phyloP scores from a whole-genome alignment of 1,140 invertebrate species.

The Eupristina koningsbergeri region DNA sequence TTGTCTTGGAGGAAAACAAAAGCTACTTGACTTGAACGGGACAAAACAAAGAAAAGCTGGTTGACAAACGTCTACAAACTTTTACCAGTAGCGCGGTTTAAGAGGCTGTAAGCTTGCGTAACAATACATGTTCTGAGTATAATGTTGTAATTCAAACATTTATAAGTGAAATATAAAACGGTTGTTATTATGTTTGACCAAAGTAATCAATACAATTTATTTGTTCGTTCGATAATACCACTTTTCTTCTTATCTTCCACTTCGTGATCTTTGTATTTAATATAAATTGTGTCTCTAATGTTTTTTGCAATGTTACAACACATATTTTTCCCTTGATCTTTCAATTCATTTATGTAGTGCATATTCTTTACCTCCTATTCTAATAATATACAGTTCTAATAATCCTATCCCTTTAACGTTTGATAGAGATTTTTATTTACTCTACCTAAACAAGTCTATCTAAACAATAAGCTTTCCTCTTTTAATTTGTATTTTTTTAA shows the following conservation, averaged over 20 bases:
- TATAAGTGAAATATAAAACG: neutral
- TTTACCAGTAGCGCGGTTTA: slow-evolving; percentile 9
- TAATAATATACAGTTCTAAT: no score
- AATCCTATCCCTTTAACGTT: no score
- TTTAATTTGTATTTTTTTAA: no score
- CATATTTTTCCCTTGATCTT: neutral
- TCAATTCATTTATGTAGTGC: neutral
- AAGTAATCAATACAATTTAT: neutral
- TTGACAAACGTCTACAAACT: neutral
- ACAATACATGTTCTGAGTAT: no score
- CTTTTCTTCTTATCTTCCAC: neutral
- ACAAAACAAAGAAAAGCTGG: neutral
- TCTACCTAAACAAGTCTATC: no score
- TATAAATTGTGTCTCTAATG: neutral
- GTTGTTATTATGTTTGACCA: neutral
- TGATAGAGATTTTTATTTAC: no score
- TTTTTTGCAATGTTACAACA: neutral
- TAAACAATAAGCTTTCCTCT: no score
- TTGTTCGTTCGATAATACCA: neutral
- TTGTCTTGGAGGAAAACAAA: slow-evolving; percentile 35
- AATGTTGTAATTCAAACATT: neutral
- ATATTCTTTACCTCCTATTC: no score
- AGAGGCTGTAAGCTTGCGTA: neutral
- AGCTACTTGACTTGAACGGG: slow-evolving; percentile 10
- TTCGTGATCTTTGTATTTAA: no score